phyloP scores from a whole-genome alignment of 2,888 invertebrate genomes.

The Cactoblastis cactorum region DNA sequence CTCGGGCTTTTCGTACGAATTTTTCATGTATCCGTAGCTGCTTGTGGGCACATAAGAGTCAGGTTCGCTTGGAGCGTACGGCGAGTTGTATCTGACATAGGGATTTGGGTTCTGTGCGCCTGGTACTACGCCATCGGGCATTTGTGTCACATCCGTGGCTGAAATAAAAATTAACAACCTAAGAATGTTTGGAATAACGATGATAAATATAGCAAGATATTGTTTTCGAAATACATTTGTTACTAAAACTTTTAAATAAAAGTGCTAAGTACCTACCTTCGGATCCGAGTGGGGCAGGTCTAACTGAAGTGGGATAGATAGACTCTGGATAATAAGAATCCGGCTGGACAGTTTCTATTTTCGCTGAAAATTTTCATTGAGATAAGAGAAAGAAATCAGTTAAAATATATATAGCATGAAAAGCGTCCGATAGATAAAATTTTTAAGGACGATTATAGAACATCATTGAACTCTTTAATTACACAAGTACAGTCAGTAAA shows the following conservation, averaged over 20 bases:
- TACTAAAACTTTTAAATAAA: too few relatives aligned
- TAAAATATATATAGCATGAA: too few relatives aligned
- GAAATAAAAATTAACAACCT: constrained; percentile 31
- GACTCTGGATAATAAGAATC: constrained; percentile 66
- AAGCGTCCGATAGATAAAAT: too few relatives aligned
- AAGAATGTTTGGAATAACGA: too few relatives aligned
- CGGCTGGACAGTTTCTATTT: constrained; percentile 44
- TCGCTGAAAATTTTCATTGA: constrained; percentile 36
- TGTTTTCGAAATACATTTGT: too few relatives aligned
- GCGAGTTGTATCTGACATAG: constrained; percentile 46
- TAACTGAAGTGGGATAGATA: constrained; percentile 80
- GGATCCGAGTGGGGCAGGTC: constrained; percentile 86
- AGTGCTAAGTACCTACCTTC: constrained; percentile 80
- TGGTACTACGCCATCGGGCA: constrained; percentile 59
- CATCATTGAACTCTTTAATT: too few relatives aligned
- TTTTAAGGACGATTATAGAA: too few relatives aligned
- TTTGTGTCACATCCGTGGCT: constrained; percentile 58
- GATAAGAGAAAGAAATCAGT: too few relatives aligned
- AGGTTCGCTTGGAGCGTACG: constrained; percentile 43
- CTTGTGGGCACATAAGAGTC: constrained; percentile 42
- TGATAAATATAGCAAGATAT: too few relatives aligned
- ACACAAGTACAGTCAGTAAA: too few relatives aligned
- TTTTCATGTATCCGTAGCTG: constrained; percentile 46
- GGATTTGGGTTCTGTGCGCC: constrained; percentile 40
- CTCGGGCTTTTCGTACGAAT: constrained; percentile 49